Base-by-base conservation (phyloP, 2,113 vertebrate genomes). In the Chaetops frenatus region DNA sequence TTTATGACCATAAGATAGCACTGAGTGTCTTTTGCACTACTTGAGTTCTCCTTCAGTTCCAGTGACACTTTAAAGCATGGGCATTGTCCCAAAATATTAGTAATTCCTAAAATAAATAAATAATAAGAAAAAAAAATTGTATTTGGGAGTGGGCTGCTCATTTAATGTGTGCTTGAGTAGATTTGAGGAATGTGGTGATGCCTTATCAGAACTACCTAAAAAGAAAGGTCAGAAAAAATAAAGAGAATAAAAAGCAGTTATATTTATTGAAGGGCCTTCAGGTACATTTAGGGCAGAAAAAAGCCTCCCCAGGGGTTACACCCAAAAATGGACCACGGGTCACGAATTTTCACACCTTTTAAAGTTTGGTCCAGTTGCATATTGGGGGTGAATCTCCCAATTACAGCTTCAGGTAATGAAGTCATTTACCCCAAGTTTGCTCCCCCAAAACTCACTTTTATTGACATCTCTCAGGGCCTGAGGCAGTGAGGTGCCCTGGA, bases 81-180 rank as follows among this genome's bases (percentile, higher is more conserved):
- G 2, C 7, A 12, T 33, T 66, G 23, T n/a, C 35, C 22, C 16
- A 28, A 36, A 28, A 62, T 19, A 44, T 11, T 15, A 35, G 2
- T 3, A 6, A 15, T 67, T 77, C 22, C 18, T 44, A 54, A 90
- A 81, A 35, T 16, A 20, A 44, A 69, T 19, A 24, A 40, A 38
- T 9, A 19, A 10, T 1, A 9, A 12, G 2, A 1, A 1, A 14
- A 42, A n/a, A 57, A 13, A 8, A 29, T 0, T 44, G 4, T 10
- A 16, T 74, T 88, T 42, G 7, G 25, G 25, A 42, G 12, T 7
- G n/a, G 5, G 14, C 2, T 48, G 51, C 18, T 48, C 27, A 2
- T 28, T 72, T 9, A 45, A 1, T 10, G 24, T 61, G 14, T 48
- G 7, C n/a, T 36, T 8, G 21, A 23, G 11, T 2, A 9, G 6